Evolutionary conservation across 2,888 invertebrate species (phyloP), one percentile per base, ranked within the genome.

Genomic region (Spodoptera exigua): DNA sequence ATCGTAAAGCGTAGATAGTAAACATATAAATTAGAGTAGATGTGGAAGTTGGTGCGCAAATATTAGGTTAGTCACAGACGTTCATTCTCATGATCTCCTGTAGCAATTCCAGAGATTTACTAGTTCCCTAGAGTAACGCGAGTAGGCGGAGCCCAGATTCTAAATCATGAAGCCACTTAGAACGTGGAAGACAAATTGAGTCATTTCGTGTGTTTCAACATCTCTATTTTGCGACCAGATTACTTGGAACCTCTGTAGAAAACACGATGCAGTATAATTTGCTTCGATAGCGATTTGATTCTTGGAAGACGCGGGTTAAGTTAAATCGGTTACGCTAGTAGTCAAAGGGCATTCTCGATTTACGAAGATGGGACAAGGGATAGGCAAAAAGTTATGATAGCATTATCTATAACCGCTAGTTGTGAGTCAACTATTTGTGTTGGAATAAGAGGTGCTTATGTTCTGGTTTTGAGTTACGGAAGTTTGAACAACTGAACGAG

Each of bases 111-210:
- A 82, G 78, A 89, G 87, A 88, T 90, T 88, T 90, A 90, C 82
- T 84, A 75, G 83, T 82, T 86, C 84, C 87, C 86, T 86, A 83
- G 85, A 75, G 83, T 84, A 80, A 81, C 78, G 72, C 74, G 65
- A 79, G 91, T 89, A 83, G 90, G 90, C 82, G 88, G 79, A 76
- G 70, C 73, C 75, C 79, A 80, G 83, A 83, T 82, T 82, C 84
- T 90, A 88, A 91, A 90, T 91, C 89, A 90, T 86, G 84, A 70
- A 85, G 84, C 84, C 87, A 89, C 87, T 89, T 90, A 87, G 79
- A 76, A 77, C 71, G 72, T 74, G 72, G 77, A 85, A 86, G 88
- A 89, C 87, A 89, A 90, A 91, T 91, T 89, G 90, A 89, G 86
- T 82, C 81, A 86, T 89, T 90, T 86, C 79, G 78, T 84, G 75